Evolutionary conservation across 1,140 invertebrate species (phyloP).

Genomic region (Orchestia grillus): DNA sequence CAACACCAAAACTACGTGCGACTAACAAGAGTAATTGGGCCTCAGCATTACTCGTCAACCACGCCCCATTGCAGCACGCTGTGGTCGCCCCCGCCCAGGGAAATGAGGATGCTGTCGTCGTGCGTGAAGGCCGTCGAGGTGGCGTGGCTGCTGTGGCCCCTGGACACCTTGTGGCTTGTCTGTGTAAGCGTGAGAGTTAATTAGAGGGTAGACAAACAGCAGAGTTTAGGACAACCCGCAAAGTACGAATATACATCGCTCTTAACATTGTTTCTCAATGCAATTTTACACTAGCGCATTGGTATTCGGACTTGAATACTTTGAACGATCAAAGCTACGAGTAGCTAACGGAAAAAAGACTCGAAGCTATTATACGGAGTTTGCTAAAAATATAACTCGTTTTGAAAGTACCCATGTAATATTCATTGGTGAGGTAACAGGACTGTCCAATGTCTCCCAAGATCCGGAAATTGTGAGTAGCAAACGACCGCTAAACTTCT

Average conservation of each 20-base stretch:
- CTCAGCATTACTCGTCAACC: slow-evolving; percentile 11
- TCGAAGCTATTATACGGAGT: no score
- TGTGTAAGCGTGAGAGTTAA: slow-evolving; percentile 73
- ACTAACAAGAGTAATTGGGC: neutral
- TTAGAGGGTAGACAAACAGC: neutral
- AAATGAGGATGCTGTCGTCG: slow-evolving; percentile 85
- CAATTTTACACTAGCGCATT: neutral
- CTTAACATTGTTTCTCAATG: neutral
- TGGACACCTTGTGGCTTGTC: slow-evolving; percentile 83
- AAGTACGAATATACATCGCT: neutral
- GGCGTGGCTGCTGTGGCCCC: slow-evolving; percentile 92
- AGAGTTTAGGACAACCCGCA: neutral
- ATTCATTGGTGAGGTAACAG: no score
- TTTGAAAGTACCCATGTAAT: no score
- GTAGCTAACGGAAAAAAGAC: no score
- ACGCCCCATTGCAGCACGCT: slow-evolving; percentile 86
- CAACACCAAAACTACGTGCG: no score
- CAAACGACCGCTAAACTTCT: no score
- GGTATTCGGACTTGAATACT: neutral
- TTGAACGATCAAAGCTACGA: neutral
- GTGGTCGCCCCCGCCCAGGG: slow-evolving; percentile 87
- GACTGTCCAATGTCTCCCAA: no score
- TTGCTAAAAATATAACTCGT: no score
- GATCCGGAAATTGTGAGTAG: no score
- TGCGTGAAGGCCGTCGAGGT: slow-evolving; percentile 84